Conservation (phyloP, 2,113 vertebrate genomes). For the Sinocyclocheilus rhinocerous region DNA sequence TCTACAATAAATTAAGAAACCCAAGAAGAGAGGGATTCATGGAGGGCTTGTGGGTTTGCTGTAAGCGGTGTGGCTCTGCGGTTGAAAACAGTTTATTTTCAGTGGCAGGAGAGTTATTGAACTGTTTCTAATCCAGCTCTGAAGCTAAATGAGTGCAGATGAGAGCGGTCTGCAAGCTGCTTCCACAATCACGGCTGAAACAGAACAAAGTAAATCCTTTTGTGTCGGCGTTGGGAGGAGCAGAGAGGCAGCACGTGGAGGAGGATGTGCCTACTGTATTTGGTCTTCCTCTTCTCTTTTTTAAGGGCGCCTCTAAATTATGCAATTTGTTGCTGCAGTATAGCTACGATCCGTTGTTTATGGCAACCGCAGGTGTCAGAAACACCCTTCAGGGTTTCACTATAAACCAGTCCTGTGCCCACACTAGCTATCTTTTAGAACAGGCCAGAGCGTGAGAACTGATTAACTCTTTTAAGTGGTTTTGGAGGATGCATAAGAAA, state of each 20-base stretch:
- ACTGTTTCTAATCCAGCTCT: constrained; percentile 54
- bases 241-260: constrained; percentile 7
- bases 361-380: constrained; percentile 32
- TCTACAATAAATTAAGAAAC: not conserved
- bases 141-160: constrained; percentile 45
- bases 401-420: not conserved
- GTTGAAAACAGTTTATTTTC: constrained; percentile 37
- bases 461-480: constrained; percentile 21
- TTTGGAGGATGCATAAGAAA: not conserved
- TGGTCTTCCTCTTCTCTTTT: not conserved
- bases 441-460: not conserved
- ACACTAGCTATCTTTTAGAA: not conserved
- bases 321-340: constrained; percentile 37
- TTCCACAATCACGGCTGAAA: constrained; percentile 43
- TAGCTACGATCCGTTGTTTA: constrained; percentile 38
- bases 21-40: constrained; percentile 21
- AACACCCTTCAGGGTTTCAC: constrained; percentile 1
- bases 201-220: constrained; percentile 44
- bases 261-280: constrained; percentile 15
- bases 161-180: constrained; percentile 37
- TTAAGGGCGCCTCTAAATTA: constrained; percentile 37
- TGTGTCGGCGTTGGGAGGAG: constrained; percentile 27
- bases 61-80: not conserved
- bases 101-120: constrained; percentile 47
- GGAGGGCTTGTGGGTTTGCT: constrained; percentile 27